phyloP scores from a whole-genome alignment of 1,140 invertebrate species.

The Phocides pigmalion region DNA sequence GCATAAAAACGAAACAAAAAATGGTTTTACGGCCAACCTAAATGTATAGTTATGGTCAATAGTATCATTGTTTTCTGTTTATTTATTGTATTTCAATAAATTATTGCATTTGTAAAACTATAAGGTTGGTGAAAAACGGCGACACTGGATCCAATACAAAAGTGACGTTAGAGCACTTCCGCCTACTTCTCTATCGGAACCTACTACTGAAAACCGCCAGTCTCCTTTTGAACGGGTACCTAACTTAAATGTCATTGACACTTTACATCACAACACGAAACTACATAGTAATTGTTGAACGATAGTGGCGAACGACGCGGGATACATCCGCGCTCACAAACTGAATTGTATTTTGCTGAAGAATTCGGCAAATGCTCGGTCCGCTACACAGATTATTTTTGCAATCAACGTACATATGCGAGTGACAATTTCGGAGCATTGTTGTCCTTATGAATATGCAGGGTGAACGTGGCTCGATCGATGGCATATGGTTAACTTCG shows the following conservation, averaged over 20 bases:
- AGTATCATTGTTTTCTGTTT: too few species aligned
- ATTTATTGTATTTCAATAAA: too few species aligned
- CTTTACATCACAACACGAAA: slow-evolving; percentile 19
- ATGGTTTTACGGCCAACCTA: too few species aligned
- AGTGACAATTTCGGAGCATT: background rate
- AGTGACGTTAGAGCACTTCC: too few species aligned
- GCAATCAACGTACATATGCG: slow-evolving; percentile 19
- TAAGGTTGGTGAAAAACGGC: too few species aligned
- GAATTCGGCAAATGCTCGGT: slow-evolving; percentile 34
- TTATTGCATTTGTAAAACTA: too few species aligned
- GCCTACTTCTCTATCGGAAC: too few species aligned
- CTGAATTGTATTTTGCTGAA: slow-evolving; percentile 36
- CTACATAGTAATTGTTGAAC: slow-evolving; percentile 33
- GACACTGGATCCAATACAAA: too few species aligned
- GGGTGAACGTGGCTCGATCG: background rate
- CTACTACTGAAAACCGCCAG: too few species aligned
- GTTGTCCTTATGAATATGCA: slow-evolving; percentile 24
- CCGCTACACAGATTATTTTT: slow-evolving; percentile 24
- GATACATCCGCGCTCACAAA: slow-evolving; percentile 38
- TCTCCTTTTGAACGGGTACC: slow-evolving; percentile 37
- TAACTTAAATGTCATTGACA: slow-evolving; percentile 26
- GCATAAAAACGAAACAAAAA: too few species aligned
- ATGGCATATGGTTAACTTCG: slow-evolving; percentile 6
- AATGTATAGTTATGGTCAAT: too few species aligned
- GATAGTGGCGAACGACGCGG: slow-evolving; percentile 17